Evolutionary conservation across 2,888 invertebrate genomes (phyloP).

Genomic region (Eustalomyia histrio): DNA sequence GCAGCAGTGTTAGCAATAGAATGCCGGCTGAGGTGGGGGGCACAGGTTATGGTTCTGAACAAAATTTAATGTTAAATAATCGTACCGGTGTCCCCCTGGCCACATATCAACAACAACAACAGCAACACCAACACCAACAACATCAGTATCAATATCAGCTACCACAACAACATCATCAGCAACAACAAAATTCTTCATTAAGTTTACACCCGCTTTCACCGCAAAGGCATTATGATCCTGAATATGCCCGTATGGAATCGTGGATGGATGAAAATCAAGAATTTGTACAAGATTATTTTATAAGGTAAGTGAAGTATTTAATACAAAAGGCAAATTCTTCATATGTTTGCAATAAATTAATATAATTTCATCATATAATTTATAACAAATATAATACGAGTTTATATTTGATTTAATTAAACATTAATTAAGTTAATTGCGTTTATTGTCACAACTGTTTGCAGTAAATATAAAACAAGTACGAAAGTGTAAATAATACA

Average conservation of each 20-base stretch:
- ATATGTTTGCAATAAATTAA: background rate
- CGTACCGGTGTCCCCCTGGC: constrained; percentile 80
- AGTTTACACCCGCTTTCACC: constrained; percentile 69
- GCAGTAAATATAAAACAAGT: constrained; percentile 14
- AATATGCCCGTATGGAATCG: constrained; percentile 93
- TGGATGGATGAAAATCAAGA: constrained; percentile 98
- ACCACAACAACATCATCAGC: constrained; percentile 67
- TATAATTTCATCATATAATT: background rate
- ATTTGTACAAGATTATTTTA: constrained; percentile 96
- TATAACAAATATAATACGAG: background rate
- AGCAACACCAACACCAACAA: constrained; percentile 64
- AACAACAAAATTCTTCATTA: constrained; percentile 55
- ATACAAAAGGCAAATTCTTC: background rate
- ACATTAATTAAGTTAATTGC: constrained; percentile 20
- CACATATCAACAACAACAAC: constrained; percentile 70
- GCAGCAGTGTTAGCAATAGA: constrained; percentile 68
- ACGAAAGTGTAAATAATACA: background rate
- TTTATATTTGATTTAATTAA: constrained; percentile 23
- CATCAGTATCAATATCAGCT: constrained; percentile 68
- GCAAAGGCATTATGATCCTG: constrained; percentile 86
- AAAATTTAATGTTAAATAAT: constrained; percentile 77
- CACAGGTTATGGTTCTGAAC: constrained; percentile 84
- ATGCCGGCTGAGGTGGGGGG: constrained; percentile 83
- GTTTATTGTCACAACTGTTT: constrained; percentile 8
- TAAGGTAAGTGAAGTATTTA: constrained; percentile 83